Conservation (phyloP, 2,113 vertebrate species). For the Cebus imitator region DNA sequence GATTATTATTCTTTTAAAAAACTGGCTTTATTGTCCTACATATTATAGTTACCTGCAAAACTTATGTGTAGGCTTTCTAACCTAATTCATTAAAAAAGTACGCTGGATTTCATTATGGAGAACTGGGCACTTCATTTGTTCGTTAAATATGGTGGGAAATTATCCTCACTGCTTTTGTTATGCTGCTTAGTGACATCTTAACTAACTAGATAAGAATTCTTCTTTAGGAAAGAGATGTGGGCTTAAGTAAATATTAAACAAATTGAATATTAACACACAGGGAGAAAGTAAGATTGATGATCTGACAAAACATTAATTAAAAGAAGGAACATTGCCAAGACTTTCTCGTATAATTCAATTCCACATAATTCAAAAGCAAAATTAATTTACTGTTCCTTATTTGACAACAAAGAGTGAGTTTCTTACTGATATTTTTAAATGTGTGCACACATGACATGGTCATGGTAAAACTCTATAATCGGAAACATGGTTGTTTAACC, state of each 20-base stretch:
- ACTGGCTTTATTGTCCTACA: background rate
- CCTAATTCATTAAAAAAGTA: constrained; percentile 37
- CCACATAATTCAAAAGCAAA: constrained; percentile 79
- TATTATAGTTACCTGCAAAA: background rate
- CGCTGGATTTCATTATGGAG: background rate
- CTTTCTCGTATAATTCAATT: constrained; percentile 72
- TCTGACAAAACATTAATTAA: constrained; percentile 82
- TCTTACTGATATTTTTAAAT: constrained; percentile 75
- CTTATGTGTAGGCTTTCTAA: background rate
- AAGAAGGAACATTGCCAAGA: constrained; percentile 71
- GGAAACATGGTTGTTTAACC: constrained; percentile 68
- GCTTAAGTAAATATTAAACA: constrained; percentile 75
- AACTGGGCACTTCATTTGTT: background rate
- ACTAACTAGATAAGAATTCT: constrained; percentile 65
- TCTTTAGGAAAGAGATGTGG: constrained; percentile 52
- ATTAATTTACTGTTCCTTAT: constrained; percentile 80
- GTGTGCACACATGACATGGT: constrained; percentile 47
- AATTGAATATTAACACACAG: constrained; percentile 69
- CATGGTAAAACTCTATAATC: constrained; percentile 45
- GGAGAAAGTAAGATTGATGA: constrained; percentile 79
- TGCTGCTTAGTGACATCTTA: constrained; percentile 58
- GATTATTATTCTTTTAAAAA: background rate
- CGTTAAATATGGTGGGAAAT: constrained; percentile 37
- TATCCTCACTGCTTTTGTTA: constrained; percentile 51
- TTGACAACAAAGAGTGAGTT: constrained; percentile 72